These are phyloP conservation scores for Climacteris rufus DNA, from an alignment of 2,113 vertebrate genomes.

Conservation along the genomic window DNA sequence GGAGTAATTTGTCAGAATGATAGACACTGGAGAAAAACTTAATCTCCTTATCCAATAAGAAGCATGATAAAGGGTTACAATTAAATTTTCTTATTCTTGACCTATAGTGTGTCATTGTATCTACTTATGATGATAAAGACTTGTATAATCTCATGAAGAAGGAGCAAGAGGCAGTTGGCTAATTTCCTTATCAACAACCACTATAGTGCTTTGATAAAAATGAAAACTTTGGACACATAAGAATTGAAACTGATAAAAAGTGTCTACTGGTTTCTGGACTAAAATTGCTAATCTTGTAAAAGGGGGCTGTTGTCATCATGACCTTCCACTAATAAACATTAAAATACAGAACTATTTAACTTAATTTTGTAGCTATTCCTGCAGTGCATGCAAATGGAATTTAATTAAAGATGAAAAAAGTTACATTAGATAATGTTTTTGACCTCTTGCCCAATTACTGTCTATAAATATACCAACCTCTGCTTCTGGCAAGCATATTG, in stretches of 20 bases:
- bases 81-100: neutral
- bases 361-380: constrained; percentile 59
- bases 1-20: neutral
- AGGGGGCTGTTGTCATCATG: constrained; percentile 26
- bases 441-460: constrained; percentile 52
- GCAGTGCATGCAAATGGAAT: constrained; percentile 54
- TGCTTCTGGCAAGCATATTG: constrained; percentile 34
- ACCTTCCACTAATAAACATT: constrained; percentile 56
- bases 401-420: constrained; percentile 69
- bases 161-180: neutral
- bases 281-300: constrained; percentile 21
- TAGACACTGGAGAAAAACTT: neutral
- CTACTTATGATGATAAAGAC: neutral
- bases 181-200: constrained; percentile 1
- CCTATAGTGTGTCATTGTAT: neutral
- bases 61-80: neutral
- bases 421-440: constrained; percentile 61
- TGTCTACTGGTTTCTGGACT: neutral
- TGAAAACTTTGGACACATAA: neutral
- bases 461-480: constrained; percentile 53
- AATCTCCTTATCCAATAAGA: neutral
- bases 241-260: neutral
- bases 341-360: constrained; percentile 54
- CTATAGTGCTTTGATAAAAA: neutral
- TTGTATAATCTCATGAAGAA: neutral